Evolutionary conservation across 2,888 invertebrate species (phyloP).

Genomic region (Synergus gifuensis): DNA sequence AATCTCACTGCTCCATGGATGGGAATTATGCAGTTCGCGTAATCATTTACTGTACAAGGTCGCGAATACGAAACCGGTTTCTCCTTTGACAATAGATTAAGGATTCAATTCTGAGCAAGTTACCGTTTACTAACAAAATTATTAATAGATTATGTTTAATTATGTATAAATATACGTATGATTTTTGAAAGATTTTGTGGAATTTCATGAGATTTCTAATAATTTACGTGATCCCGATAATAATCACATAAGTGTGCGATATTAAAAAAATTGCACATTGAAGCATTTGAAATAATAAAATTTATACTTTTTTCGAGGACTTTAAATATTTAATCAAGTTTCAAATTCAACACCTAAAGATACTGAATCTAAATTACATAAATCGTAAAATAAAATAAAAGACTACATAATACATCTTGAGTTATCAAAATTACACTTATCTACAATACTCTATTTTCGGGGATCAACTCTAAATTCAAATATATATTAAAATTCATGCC

Average conservation of each 20-base stretch:
- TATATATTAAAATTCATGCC: slow-evolving; percentile 22
- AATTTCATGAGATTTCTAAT: too few species aligned
- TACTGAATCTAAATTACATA: neutral
- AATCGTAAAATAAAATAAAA: neutral
- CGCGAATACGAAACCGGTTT: slow-evolving; percentile 58
- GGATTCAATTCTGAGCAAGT: neutral
- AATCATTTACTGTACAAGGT: slow-evolving; percentile 61
- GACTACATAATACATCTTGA: neutral
- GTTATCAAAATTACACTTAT: neutral
- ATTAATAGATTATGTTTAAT: too few species aligned
- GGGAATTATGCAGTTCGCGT: slow-evolving; percentile 58
- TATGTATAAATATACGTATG: too few species aligned
- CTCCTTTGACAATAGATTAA: neutral
- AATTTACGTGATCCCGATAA: too few species aligned
- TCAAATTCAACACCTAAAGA: too few species aligned
- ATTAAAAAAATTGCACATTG: too few species aligned
- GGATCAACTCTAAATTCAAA: neutral
- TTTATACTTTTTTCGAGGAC: too few species aligned
- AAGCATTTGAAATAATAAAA: too few species aligned
- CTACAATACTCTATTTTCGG: slow-evolving; percentile 15
- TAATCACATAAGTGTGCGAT: too few species aligned
- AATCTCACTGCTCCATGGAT: slow-evolving; percentile 24
- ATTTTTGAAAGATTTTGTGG: too few species aligned
- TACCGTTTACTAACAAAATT: neutral
- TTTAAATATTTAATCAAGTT: too few species aligned